Conservation (phyloP, 2,113 vertebrate genomes). For the Catagonus wagneri region DNA sequence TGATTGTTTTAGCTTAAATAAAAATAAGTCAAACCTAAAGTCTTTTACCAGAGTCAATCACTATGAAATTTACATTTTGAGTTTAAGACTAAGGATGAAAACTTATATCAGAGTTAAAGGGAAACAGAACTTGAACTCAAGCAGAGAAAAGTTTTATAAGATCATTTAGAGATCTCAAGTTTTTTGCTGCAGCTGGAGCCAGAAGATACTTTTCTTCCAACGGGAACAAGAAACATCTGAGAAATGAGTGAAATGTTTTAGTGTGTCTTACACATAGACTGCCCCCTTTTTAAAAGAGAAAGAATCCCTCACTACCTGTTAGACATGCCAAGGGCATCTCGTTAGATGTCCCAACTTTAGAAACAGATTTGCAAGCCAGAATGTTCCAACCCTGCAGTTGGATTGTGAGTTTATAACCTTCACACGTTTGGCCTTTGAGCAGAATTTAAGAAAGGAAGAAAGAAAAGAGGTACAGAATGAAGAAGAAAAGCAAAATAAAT, state of each 20-base stretch:
- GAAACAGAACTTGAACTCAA: constrained; percentile 58
- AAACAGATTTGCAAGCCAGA: constrained; percentile 83
- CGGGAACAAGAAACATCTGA: constrained; percentile 64
- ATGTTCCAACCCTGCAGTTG: constrained; percentile 69
- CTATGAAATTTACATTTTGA: constrained; percentile 8
- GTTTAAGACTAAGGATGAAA: not conserved
- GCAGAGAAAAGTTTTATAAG: constrained; percentile 17
- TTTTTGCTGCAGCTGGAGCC: constrained; percentile 48
- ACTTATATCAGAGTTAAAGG: constrained; percentile 5
- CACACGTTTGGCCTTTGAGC: constrained; percentile 84
- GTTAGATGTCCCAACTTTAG: constrained; percentile 83
- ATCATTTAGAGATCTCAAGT: constrained; percentile 47
- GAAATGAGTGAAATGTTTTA: constrained; percentile 74
- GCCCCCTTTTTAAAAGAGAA: constrained; percentile 56
- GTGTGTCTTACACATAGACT: constrained; percentile 65
- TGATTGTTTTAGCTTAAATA: constrained; percentile 31
- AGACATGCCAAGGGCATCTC: constrained; percentile 76
- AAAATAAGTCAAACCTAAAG: constrained; percentile 3
- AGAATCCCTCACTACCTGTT: constrained; percentile 50
- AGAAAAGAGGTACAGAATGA: constrained; percentile 83
- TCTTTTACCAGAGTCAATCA: not conserved
- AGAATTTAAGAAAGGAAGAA: constrained; percentile 83
- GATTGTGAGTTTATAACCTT: constrained; percentile 83
- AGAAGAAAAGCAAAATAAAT: constrained; percentile 90
- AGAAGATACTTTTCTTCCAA: constrained; percentile 67